Conservation (phyloP, 2,113 vertebrate species). For the Neogale vison region DNA sequence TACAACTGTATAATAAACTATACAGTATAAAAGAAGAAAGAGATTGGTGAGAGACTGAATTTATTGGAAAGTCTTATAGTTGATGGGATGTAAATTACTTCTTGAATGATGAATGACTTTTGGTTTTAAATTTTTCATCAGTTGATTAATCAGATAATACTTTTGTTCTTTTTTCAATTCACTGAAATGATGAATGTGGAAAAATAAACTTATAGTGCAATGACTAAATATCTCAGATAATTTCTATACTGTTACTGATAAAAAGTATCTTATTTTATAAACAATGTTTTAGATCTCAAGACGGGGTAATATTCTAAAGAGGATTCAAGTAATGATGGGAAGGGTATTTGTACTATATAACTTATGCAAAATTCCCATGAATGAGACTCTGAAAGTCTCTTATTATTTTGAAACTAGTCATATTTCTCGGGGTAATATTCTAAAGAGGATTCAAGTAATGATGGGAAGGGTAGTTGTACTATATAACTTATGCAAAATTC, state of each 20-base stretch:
- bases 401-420: not conserved
- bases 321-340: not conserved
- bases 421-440: not conserved
- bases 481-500: not conserved
- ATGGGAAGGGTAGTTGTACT: not conserved
- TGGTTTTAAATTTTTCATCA: not conserved
- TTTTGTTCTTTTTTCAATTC: not conserved
- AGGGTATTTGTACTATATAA: not conserved
- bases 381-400: not conserved
- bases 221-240: slow-evolving; percentile 1
- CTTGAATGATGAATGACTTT: too few species aligned
- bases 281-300: not conserved
- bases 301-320: not conserved
- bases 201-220: not conserved
- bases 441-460: not conserved
- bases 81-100: not conserved
- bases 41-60: not conserved
- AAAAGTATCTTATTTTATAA: not conserved
- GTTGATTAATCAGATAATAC: not conserved
- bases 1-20: too few species aligned
- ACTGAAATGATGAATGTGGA: not conserved
- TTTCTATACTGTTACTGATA: not conserved
- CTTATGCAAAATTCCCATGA: not conserved
- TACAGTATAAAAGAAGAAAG: not conserved
- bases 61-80: not conserved